Evolutionary conservation across 2,888 invertebrate species (phyloP), one percentile per base, ranked within the genome.

Genomic region (Drosophila tanythrix): DNA sequence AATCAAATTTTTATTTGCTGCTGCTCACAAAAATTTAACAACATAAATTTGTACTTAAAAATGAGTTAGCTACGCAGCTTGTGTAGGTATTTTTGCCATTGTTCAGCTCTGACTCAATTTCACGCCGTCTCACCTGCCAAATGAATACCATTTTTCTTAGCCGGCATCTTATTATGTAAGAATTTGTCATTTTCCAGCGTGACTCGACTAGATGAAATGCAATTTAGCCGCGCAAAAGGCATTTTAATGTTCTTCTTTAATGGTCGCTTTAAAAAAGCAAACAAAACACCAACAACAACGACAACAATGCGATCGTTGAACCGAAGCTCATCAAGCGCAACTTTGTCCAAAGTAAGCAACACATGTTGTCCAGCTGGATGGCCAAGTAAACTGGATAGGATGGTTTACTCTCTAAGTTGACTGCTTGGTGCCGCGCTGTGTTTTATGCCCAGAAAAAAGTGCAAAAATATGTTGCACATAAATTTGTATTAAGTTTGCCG

Each of bases 21-120:
- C 40, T 43, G 52, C 74, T 40, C 70, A 57, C 78, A 74, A 66
- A 74, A 76, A 65, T 69, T 75, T 68, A 80, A 81, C 83, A 90
- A 83, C 90, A 91, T 91, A 91, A 91, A 92, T 91, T 91, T 89
- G 89, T 91, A 90, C 91, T 91, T 91, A 92, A 91, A 91, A 92
- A 91, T 91, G 91, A 89, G 90, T 88, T 86, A 84, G 89, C 80
- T 75, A 66, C 80, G 74, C 75, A 79, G 87, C 76, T 80, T 76
- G 53, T 53, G 40, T 29, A 18, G 50, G 35, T 50, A 38, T 50
- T 58, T 51, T n/a, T 40, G 29, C 25, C 38, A 31, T 55, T 36
- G 33, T 50, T 57, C 25, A 56, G 66, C 57, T 53, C 48, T 38
- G 67, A 76, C 62, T 87, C 89, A 89, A 85, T 85, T 85, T 85